Percentiles rank a stretch among this genome's conserved stretches.
Evolutionary conservation across 2,888 invertebrate genomes (phyloP).

Genomic region (Cataglyphis livida): DNA sequence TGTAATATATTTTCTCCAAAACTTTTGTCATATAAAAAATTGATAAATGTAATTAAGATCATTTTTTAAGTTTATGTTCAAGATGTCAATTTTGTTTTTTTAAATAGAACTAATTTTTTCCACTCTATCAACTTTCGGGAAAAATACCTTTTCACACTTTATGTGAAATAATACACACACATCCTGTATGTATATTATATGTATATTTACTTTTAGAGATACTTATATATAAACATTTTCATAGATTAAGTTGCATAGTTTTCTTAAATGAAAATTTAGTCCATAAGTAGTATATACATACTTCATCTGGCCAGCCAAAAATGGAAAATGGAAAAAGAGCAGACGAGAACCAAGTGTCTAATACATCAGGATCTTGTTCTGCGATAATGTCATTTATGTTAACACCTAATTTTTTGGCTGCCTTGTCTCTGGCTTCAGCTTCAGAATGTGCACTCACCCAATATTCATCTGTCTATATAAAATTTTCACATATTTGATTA

Average conservation of each 20-base stretch:
- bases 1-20: too few relatives aligned
- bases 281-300: conserved; percentile 80
- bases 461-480: conserved; percentile 84
- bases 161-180: too few relatives aligned
- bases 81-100: too few relatives aligned
- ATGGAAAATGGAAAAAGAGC: conserved; percentile 98
- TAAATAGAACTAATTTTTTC: too few relatives aligned
- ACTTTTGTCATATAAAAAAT: too few relatives aligned
- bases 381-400: conserved; percentile 87
- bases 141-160: too few relatives aligned
- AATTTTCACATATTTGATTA: conserved; percentile 14
- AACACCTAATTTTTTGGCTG: conserved; percentile 89
- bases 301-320: conserved; percentile 98
- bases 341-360: conserved; percentile 99
- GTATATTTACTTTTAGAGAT: not conserved
- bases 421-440: conserved; percentile 93
- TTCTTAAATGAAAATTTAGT: conserved; percentile 11
- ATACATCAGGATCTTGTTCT: conserved; percentile 96
- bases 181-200: too few relatives aligned
- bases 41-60: too few relatives aligned
- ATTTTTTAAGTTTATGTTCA: too few relatives aligned
- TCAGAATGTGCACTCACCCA: conserved; percentile 88
- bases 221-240: not conserved
- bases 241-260: not conserved
- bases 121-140: too few relatives aligned